Evolutionary conservation across 2,888 invertebrate species (phyloP), one percentile per base, ranked within the genome.

Genomic region (Pachymerium ferrugineum): DNA sequence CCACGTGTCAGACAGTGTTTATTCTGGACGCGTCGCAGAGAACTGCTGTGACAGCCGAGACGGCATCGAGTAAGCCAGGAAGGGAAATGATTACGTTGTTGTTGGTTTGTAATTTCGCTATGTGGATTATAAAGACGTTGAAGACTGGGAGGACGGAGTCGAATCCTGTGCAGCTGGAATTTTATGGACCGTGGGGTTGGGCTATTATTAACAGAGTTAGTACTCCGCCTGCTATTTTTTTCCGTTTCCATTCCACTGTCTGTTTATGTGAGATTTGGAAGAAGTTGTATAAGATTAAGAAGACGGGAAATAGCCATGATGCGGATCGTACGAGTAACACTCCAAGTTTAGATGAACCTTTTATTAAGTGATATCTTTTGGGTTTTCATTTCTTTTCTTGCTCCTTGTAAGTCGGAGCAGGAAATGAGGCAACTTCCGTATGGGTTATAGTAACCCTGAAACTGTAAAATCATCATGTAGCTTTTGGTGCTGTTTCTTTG

Each of bases 181-280:
- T 96, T 84, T 94, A 94, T 80, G 94, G 94, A 0, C 85, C 93
- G 42, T 94, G 94, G 94, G 94, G 94, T 33, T 96, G 95, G 95
- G 94, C 94, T n/a, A 94, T 96, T 76, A 94, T 96, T 75, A 94
- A 93, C 0, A 94, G 95, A 80, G 93, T 96, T 0, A 93, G 93
- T 0, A 94, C 94, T 90, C 96, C 95, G 0, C 84, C 94, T 70
- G 94, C 94, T 0, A 95, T 96, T 76, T 95, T 95, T 84, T 96
- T 94, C 84, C 87, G 95, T 75, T 96, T 96, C 83, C 95, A 96
- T 82, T 94, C 94, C 67, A 94, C 96, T 10, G 95, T 96, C 1
- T 96, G 96, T 81, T 85, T 97, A 75, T 95, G 95, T 82, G 96
- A 96, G 84, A 94, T 97, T 79, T 97, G 96, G 97, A 96, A 95